Conservation (phyloP, 2,888 invertebrate genomes). For the Cybosia mesomella region DNA sequence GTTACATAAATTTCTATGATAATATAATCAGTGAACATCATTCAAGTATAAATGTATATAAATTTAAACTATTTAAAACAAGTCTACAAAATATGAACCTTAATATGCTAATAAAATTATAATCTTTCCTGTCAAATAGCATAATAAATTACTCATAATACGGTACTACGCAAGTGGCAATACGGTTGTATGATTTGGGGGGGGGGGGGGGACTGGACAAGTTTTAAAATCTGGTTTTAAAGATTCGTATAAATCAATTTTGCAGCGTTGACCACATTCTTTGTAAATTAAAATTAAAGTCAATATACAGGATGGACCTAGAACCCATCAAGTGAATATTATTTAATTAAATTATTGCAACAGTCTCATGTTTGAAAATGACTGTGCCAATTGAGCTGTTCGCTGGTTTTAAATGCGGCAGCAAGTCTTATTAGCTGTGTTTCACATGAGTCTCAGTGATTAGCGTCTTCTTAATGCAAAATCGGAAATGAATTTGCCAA, state of each 20-base stretch:
- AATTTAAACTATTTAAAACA: neutral
- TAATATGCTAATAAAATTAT: neutral
- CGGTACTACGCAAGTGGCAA: neutral
- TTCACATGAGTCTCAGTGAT: too few species aligned
- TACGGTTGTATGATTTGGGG: neutral
- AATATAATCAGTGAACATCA: neutral
- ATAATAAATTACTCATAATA: neutral
- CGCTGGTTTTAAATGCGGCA: too few species aligned
- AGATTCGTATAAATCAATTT: neutral
- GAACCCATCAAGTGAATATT: too few species aligned
- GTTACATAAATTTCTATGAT: neutral
- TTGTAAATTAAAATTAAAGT: neutral
- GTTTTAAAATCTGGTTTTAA: neutral
- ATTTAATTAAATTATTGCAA: too few species aligned
- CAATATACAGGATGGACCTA: too few species aligned
- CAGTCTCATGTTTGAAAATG: too few species aligned
- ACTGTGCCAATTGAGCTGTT: too few species aligned
- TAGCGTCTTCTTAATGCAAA: too few species aligned
- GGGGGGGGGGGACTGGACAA: too few species aligned
- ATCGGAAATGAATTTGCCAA: too few species aligned
- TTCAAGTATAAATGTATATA: neutral
- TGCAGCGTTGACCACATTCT: neutral
- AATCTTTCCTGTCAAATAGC: neutral
- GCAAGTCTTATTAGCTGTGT: too few species aligned
- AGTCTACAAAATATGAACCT: neutral